phyloP scores from a whole-genome alignment of 2,888 invertebrate species.

The Oligia latruncula region DNA sequence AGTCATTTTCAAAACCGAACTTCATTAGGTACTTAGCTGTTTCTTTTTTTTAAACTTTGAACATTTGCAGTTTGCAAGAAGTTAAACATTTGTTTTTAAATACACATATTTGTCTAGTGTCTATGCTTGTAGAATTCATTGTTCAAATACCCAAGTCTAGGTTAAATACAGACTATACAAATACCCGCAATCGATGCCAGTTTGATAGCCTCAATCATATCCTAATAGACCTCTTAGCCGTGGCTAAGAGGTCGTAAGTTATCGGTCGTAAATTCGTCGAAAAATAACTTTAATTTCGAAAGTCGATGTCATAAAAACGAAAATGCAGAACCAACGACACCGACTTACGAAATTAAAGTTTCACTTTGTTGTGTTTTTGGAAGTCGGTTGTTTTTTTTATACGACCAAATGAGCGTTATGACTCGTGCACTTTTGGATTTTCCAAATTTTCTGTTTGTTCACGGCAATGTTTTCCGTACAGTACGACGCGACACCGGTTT shows the following conservation, averaged over 20 bases:
- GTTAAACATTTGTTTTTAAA: slow-evolving; percentile 44
- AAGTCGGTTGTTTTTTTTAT: no score
- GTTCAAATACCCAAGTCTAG: slow-evolving; percentile 49
- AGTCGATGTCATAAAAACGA: no score
- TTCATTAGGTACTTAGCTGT: background rate
- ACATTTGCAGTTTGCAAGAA: slow-evolving; percentile 17
- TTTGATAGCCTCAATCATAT: slow-evolving; percentile 36
- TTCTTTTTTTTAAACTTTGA: slow-evolving; percentile 14
- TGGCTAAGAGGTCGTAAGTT: no score
- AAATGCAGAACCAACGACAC: no score
- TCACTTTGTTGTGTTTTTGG: no score
- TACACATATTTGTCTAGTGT: slow-evolving; percentile 51
- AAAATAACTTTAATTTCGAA: no score
- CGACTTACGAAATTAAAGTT: no score
- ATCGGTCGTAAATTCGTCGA: no score
- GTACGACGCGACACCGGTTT: no score
- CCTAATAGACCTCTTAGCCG: background rate
- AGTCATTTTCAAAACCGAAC: slow-evolving; percentile 8
- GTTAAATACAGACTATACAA: slow-evolving; percentile 25
- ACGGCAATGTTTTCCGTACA: background rate
- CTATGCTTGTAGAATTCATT: slow-evolving; percentile 47
- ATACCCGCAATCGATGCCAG: slow-evolving; percentile 35
- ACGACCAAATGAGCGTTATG: no score
- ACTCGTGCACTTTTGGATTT: no score
- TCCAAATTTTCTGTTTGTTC: no score